These are phyloP conservation scores for Delphinapterus leucas DNA, from an alignment of 2,113 vertebrate species.

Conservation along the genomic window DNA sequence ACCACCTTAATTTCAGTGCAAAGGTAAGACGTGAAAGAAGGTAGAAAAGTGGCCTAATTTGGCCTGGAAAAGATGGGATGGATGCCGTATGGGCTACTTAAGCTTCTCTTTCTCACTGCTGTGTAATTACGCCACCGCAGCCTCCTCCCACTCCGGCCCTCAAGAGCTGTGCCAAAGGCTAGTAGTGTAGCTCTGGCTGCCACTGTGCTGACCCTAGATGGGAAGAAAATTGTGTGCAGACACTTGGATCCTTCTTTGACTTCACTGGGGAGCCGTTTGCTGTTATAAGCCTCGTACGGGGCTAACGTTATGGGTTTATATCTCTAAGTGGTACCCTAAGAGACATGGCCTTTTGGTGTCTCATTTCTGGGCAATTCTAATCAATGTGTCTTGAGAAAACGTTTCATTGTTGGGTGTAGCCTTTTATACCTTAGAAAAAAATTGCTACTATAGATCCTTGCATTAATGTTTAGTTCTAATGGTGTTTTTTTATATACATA, in stretches of 20 bases:
- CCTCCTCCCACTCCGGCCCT: neutral
- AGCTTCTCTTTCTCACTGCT: neutral
- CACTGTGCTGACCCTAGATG: neutral
- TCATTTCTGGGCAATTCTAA: slow-evolving; percentile 80
- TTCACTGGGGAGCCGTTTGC: neutral
- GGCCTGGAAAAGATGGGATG: neutral
- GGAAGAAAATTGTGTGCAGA: neutral
- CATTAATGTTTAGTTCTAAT: slow-evolving; percentile 36
- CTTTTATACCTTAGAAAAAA: neutral
- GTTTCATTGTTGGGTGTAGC: slow-evolving; percentile 37
- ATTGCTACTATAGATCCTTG: slow-evolving; percentile 46
- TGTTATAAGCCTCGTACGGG: neutral
- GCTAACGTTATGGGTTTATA: neutral
- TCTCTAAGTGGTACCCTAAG: neutral
- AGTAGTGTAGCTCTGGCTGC: neutral
- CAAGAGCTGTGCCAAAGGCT: neutral
- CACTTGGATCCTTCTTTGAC: neutral
- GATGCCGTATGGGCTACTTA: neutral
- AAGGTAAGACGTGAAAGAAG: neutral
- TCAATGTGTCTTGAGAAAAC: slow-evolving; percentile 65
- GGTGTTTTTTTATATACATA: neutral
- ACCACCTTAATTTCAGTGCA: neutral
- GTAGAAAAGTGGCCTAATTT: neutral
- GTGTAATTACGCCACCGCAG: fast-evolving
- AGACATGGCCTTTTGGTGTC: slow-evolving; percentile 80